Evolutionary conservation across 2,797 vertebrate genomes (phyloP), one percentile per base, ranked within the genome.

Genomic region (Cichlasoma orientale): DNA sequence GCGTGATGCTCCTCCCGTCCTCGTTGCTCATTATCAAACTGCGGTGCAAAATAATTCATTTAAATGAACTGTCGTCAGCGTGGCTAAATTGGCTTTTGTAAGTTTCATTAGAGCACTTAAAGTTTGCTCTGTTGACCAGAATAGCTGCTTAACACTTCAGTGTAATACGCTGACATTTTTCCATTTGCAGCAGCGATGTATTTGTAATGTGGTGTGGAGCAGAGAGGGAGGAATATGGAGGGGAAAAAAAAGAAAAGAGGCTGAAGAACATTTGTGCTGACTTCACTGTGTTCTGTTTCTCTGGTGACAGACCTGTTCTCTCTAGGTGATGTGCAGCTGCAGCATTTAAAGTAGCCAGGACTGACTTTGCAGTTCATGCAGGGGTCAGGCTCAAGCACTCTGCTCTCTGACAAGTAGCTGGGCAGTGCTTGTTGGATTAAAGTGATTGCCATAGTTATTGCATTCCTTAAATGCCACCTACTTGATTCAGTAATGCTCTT

Each of bases 301-400:
- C 72, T 14, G 1, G 77, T 88, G 92, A 90, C 82, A 82, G 44
- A 25, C 66, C 71, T 27, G 74, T 53, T 87, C 41, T 50, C 73
- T 76, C 54, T 55, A 47, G 58, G 41, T 63, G 85, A 88, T 80
- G 52, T 91, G 92, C 90, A 92, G 88, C 85, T 90, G 90, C 91
- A 92, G 89, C 90, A 85, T 76, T 93, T 80, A 54, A 66, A 72
- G 56, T 33, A 61, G 68, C 61, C 72, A 56, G 33, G 72, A 85
- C 88, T 90, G 88, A 91, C 85, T 83, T 72, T 80, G 83, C 88
- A 80, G 84, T 90, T 92, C 80, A 82, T 2, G 38, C 54, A 41
- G 36, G 70, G 77, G 85, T 86, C 83, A 72, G 29, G 71, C 3
- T 14, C 53, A 70, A 82, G 47, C 55, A 6, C 19, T 52, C 2